These are phyloP conservation scores for Sciurus niger DNA, from an alignment of 2,113 vertebrate genomes.

Conservation along the genomic window DNA sequence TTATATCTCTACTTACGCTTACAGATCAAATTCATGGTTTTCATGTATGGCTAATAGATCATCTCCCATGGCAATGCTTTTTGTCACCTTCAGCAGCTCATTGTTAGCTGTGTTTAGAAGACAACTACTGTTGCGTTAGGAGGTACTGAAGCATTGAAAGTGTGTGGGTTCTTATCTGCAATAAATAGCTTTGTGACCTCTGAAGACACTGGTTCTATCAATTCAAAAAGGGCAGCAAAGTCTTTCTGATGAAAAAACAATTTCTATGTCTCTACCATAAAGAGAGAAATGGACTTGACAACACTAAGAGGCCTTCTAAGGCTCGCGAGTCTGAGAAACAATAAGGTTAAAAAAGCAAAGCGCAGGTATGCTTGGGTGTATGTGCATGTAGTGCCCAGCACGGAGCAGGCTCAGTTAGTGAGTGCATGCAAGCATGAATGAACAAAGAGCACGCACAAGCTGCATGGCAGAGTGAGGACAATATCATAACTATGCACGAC, in stretches of 20 bases:
- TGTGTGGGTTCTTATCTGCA: neutral
- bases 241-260: conserved; percentile 27
- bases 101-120: neutral
- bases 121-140: neutral
- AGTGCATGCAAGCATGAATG: neutral
- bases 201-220: neutral
- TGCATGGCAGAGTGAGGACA: neutral
- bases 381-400: neutral
- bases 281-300: conserved; percentile 11
- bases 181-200: conserved; percentile 54
- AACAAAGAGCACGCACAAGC: neutral
- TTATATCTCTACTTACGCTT: conserved; percentile 8
- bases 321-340: neutral
- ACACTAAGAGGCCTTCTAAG: neutral
- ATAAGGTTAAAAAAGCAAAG: neutral
- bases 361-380: neutral
- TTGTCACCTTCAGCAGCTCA: neutral
- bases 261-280: conserved; percentile 38
- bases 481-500: neutral
- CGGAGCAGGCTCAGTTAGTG: neutral
- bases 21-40: neutral
- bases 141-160: conserved; percentile 11
- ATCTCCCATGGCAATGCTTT: neutral
- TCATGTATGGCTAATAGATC: neutral
- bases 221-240: neutral